Percentiles rank a stretch among this genome's conserved stretches.
phyloP scores from a whole-genome alignment of 2,888 invertebrate species.

The Sabatieria punctata region DNA sequence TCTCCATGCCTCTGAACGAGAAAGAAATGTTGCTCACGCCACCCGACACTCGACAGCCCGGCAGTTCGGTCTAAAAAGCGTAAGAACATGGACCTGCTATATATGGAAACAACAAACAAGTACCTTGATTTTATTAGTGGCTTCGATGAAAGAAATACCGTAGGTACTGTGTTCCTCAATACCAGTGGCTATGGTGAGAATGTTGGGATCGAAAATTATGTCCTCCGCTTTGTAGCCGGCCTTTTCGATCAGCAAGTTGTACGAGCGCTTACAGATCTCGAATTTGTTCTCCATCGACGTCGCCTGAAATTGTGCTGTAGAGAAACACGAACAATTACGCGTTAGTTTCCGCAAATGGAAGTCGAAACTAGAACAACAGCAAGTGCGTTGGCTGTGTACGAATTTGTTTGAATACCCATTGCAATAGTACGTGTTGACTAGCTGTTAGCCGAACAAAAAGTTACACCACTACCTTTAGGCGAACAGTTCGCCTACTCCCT shows the following conservation, averaged over 20 bases:
- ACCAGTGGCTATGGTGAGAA: conserved; percentile 45
- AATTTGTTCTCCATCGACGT: conserved; percentile 40
- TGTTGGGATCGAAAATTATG: conserved; percentile 45
- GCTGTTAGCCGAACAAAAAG: too few species aligned
- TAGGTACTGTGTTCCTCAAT: conserved; percentile 44
- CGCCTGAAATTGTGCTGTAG: too few species aligned
- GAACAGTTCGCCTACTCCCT: too few species aligned
- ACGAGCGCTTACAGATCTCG: conserved; percentile 42
- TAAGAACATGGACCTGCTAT: background rate
- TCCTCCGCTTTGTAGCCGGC: conserved; percentile 42
- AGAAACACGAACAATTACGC: background rate
- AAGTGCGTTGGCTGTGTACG: background rate
- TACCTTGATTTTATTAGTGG: conserved; percentile 40
- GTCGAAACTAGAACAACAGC: background rate
- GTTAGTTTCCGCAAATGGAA: background rate
- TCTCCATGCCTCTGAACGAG: conserved; percentile 43
- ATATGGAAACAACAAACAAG: background rate
- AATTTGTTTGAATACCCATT: too few species aligned
- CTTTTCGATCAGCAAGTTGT: conserved; percentile 38
- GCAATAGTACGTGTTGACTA: too few species aligned
- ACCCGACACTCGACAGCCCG: conserved; percentile 41
- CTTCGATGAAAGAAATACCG: conserved; percentile 41
- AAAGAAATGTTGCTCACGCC: conserved; percentile 45
- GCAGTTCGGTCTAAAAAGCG: conserved; percentile 30
- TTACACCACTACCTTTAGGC: too few species aligned